Evolutionary conservation across 2,113 vertebrate species (phyloP), one percentile per base, ranked within the genome.

Genomic region (Puffinus mauretanicus): DNA sequence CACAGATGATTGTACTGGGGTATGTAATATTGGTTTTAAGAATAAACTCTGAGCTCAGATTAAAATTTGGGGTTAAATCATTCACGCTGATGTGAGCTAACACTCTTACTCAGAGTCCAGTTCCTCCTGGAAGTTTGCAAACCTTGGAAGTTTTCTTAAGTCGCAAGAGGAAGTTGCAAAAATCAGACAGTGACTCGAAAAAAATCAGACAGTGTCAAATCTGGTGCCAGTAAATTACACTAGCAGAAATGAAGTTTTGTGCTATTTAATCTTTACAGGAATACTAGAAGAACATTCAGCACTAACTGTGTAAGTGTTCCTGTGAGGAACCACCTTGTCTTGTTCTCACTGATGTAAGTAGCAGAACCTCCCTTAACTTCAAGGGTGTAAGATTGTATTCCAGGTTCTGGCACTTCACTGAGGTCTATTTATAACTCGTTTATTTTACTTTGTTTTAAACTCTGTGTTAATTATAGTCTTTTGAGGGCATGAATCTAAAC

Each of bases 111-210:
- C 65, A 62, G 40, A 65, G 38, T 44, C 38, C 64, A 84, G 72
- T 89, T 96, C 76, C 76, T 95, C 86, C 66, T 82, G 62, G 61
- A 96, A 93, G 61, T 69, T 67, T 58, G 84, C 89, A 82, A 94
- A 36, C 30, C 42, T 57, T 38, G 34, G 38, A 80, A 88, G 42
- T 61, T 84, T 84, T 62, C 62, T 91, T 40, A 88, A 87, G 70
- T 80, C 6, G 8, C 66, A 95, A 82, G 75, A 82, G 78, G 94
- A 97, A 96, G 73, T 57, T 91, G 78, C 66, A 93, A 73, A 47
- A 82, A 42, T 7, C 25, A 38, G 11, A 30, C 21, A 64, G 16
- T 2, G 7, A n/a, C 61, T 65, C 10, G 5, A 84, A 89, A 42
- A 76, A 82, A 82, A 42, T 7, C 25, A 38, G 11, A 30, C 21